These are phyloP conservation scores for Pseudoips prasinana DNA, from an alignment of 2,888 invertebrate species.

Conservation along the genomic window DNA sequence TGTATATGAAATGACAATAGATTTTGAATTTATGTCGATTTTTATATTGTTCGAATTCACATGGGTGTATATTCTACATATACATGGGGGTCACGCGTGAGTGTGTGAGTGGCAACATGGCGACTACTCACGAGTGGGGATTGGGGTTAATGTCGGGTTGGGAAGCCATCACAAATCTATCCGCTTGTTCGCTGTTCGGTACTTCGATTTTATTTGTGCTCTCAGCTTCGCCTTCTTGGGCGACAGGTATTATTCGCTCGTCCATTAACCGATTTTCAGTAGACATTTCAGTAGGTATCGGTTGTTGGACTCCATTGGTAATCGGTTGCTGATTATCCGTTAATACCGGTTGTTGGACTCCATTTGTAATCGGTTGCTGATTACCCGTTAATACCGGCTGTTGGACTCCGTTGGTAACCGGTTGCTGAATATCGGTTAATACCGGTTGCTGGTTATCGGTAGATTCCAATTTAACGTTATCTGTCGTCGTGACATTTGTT, in stretches of 20 bases:
- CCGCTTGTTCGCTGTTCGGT: slow-evolving; percentile 24
- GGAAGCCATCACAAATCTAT: slow-evolving; percentile 55
- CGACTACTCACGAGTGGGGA: slow-evolving; percentile 78
- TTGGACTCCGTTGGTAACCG: no score
- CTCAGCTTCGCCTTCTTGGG: slow-evolving; percentile 21
- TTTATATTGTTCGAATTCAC: slow-evolving; percentile 38
- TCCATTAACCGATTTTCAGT: slow-evolving; percentile 19
- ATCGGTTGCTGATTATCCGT: not conserved
- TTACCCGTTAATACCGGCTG: no score
- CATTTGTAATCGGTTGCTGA: no score
- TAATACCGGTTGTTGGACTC: no score
- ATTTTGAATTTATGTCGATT: not conserved
- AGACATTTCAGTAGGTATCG: not conserved
- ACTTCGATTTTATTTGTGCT: slow-evolving; percentile 16
- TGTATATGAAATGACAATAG: slow-evolving; percentile 1
- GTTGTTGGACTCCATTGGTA: no score
- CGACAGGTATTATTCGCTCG: slow-evolving; percentile 32
- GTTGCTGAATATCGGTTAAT: no score
- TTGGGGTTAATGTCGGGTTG: slow-evolving; percentile 69
- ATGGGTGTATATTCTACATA: slow-evolving; percentile 22
- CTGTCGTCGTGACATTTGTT: slow-evolving; percentile 16
- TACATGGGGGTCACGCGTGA: slow-evolving; percentile 49
- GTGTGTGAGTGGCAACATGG: slow-evolving; percentile 45
- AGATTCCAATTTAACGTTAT: slow-evolving; percentile 8
- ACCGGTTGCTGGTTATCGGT: slow-evolving; percentile 8